Percentiles rank a stretch among this genome's conserved stretches.
These are phyloP conservation scores for Phocoena sinus DNA, from an alignment of 2,113 vertebrate species.

Conservation along the genomic window DNA sequence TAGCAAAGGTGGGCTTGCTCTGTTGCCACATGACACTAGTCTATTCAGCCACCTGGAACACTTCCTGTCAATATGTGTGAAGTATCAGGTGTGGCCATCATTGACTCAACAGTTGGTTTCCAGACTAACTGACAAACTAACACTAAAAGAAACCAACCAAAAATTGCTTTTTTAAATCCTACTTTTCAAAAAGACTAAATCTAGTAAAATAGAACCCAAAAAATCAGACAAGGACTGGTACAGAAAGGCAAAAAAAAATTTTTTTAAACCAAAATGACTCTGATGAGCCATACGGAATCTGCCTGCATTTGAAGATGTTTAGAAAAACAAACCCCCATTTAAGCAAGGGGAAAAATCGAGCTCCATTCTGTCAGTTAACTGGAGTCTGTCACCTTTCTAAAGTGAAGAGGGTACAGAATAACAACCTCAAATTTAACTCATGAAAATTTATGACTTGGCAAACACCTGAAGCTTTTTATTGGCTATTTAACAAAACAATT, in stretches of 20 bases:
- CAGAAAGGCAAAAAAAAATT: neutral
- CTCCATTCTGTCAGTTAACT: slow-evolving; percentile 20
- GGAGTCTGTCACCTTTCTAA: neutral
- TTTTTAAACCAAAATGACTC: neutral
- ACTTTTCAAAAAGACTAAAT: neutral
- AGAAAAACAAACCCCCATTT: slow-evolving; percentile 22
- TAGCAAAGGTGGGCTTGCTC: neutral
- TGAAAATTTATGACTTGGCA: neutral
- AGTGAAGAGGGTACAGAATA: neutral
- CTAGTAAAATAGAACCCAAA: neutral
- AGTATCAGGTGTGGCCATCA: neutral
- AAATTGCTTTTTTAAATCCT: neutral
- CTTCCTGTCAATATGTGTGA: slow-evolving; percentile 9
- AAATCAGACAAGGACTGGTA: neutral
- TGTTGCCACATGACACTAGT: neutral
- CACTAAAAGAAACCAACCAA: neutral
- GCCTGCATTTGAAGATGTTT: neutral
- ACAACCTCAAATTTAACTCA: neutral
- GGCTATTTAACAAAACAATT: slow-evolving; percentile 4
- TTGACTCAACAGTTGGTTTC: neutral
- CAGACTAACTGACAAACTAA: slow-evolving; percentile 27
- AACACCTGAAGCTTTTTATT: neutral
- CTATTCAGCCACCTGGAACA: slow-evolving; percentile 37
- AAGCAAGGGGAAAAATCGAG: neutral
- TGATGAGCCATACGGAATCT: neutral